Evolutionary conservation across 1,140 invertebrate genomes (phyloP).

Genomic region (Tetraneura akinire): DNA sequence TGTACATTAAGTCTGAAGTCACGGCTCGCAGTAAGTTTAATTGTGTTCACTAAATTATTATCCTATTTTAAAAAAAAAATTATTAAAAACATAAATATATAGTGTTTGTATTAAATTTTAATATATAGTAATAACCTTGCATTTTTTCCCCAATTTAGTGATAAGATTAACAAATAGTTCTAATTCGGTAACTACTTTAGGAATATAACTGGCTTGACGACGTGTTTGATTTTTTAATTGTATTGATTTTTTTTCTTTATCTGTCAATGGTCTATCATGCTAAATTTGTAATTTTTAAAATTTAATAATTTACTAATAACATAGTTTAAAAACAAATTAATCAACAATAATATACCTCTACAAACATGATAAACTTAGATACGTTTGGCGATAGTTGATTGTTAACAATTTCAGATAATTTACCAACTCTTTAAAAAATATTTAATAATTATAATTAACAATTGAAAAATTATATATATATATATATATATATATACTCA

Average conservation of each 20-base stretch:
- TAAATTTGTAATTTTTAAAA: background rate
- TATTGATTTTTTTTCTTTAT: constrained; percentile 37
- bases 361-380: constrained; percentile 44
- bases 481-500: too few species aligned
- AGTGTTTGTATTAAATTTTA: background rate
- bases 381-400: constrained; percentile 25
- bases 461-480: too few species aligned
- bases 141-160: constrained; percentile 42
- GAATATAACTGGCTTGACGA: constrained; percentile 28
- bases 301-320: background rate
- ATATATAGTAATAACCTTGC: constrained; percentile 7
- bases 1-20: constrained; percentile 45
- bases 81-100: background rate
- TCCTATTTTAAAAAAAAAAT: constrained; percentile 12
- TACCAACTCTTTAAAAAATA: background rate
- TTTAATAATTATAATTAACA: background rate
- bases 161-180: constrained; percentile 25
- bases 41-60: background rate
- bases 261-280: constrained; percentile 38
- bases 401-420: constrained; percentile 30
- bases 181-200: constrained; percentile 34
- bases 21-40: constrained; percentile 23
- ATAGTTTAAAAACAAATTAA: background rate
- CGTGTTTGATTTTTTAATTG: constrained; percentile 39
- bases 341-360: constrained; percentile 3